Base-by-base conservation (phyloP, 2,797 vertebrate genomes). In the Pipistrellus kuhlii region DNA sequence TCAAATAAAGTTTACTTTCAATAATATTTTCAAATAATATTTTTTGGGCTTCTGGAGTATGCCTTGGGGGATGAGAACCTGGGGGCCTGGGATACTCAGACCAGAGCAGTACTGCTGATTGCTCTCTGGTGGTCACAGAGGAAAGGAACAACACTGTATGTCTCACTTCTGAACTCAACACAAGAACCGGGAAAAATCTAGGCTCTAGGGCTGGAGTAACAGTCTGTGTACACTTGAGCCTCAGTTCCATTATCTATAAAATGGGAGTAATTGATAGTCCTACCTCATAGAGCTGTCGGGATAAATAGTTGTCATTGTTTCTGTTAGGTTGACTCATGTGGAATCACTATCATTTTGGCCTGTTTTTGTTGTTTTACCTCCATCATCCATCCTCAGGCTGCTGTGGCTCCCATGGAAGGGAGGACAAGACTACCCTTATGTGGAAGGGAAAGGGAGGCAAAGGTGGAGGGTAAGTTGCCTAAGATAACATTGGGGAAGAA, bases 151-250 rank as follows among this genome's bases (percentile, higher is more conserved):
- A 57, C 32, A 53, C 46, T 64, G 71, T 30, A 11, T 68, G 51
- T n/a, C 72, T 69, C 90, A 10, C 20, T 93, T 83, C 82, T 87
- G 71, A 90, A 90, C 18, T 87, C 81, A 51, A 14, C 51, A 41
- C 38, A 41, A 27, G 71, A 82, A 13, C 38, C 38, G 53, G 77
- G 66, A 44, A 64, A 89, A 44, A 32, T 30, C 30, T 48, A 75
- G 72, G 8, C 27, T 75, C 46, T 12, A 51, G 57, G 41, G 78
- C 53, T 83, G 44, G 71, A 77, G 55, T 73, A 35, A 78, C 62
- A 86, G 13, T 41, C 51, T 92, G 73, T 75, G 32, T 66, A 82
- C 48, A 86, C 3, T 21, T 55, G 3, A 55, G 17, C 27, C 48
- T 88, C 44, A 68, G 62, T 86, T 66, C 13, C 41, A 17, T 38